Conservation (phyloP, 2,888 invertebrate genomes). For the Megastigmus dorsalis region DNA sequence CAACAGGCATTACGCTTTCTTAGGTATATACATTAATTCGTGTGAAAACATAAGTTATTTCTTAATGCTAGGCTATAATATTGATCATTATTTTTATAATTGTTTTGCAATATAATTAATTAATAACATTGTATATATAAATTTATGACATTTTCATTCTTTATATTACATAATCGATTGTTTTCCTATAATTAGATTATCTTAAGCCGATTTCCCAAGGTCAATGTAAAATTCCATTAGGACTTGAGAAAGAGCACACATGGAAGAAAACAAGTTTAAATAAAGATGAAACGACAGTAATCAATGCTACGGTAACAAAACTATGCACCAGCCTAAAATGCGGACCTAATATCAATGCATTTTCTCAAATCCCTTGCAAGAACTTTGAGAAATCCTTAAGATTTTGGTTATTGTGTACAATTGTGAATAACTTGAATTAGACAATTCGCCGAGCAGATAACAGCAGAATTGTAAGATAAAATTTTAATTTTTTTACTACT, state of each 20-base stretch:
- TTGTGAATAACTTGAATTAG: not conserved
- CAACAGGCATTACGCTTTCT: constrained; percentile 43
- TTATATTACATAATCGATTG: constrained; percentile 41
- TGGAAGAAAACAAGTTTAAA: constrained; percentile 13
- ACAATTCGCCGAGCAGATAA: not conserved
- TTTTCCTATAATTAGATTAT: not conserved
- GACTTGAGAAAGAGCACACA: not conserved
- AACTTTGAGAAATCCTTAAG: constrained; percentile 9
- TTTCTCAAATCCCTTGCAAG: not conserved
- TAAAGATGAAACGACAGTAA: not conserved
- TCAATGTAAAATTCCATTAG: not conserved
- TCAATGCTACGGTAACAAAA: not conserved
- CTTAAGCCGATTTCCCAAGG: not conserved
- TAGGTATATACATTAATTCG: constrained; percentile 50
- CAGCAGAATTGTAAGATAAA: not conserved
- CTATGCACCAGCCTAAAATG: not conserved
- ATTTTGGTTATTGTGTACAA: constrained; percentile 14
- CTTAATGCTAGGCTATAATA: constrained; percentile 40
- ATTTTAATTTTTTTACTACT: constrained; percentile 1
- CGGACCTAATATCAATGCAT: not conserved
- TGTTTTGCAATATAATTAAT: constrained; percentile 45
- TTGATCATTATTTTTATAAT: constrained; percentile 29
- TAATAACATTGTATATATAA: constrained; percentile 37
- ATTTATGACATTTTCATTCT: constrained; percentile 16
- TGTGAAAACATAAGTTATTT: constrained; percentile 49